Conservation (phyloP, 2,113 vertebrate genomes). For the Clarias macrocephalus region DNA sequence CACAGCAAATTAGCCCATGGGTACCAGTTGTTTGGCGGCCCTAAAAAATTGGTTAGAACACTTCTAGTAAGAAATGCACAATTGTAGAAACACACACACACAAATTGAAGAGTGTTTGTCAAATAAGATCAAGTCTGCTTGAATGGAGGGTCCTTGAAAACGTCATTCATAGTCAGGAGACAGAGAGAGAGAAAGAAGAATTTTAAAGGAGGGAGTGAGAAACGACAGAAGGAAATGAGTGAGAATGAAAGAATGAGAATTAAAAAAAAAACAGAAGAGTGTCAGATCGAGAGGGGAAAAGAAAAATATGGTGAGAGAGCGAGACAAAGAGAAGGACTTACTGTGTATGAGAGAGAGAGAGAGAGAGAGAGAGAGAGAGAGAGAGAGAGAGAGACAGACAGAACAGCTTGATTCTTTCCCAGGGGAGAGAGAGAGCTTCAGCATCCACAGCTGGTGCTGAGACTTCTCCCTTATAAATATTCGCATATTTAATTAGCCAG, state of each 20-base stretch:
- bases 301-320: not conserved
- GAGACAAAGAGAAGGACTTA: not conserved
- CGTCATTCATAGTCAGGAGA: constrained; percentile 43
- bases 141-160: constrained; percentile 67
- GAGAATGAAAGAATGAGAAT: constrained; percentile 60
- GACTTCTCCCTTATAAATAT: constrained; percentile 77
- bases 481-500: constrained; percentile 78
- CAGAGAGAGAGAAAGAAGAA: constrained; percentile 59
- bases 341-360: not conserved
- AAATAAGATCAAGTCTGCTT: constrained; percentile 65
- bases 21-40: not conserved
- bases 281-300: not conserved
- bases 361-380: not conserved
- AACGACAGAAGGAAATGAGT: constrained; percentile 45
- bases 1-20: not conserved
- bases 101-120: constrained; percentile 53
- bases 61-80: constrained; percentile 25
- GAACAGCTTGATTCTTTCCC: constrained; percentile 74
- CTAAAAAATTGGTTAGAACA: constrained; percentile 53
- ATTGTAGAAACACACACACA: constrained; percentile 50
- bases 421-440: constrained; percentile 67
- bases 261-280: constrained; percentile 52
- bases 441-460: constrained; percentile 73
- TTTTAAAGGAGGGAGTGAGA: not conserved
- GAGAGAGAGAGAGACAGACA: constrained; percentile 21